Evolutionary conservation across 2,113 vertebrate species (phyloP).

Genomic region (Tauraco erythrolophus): DNA sequence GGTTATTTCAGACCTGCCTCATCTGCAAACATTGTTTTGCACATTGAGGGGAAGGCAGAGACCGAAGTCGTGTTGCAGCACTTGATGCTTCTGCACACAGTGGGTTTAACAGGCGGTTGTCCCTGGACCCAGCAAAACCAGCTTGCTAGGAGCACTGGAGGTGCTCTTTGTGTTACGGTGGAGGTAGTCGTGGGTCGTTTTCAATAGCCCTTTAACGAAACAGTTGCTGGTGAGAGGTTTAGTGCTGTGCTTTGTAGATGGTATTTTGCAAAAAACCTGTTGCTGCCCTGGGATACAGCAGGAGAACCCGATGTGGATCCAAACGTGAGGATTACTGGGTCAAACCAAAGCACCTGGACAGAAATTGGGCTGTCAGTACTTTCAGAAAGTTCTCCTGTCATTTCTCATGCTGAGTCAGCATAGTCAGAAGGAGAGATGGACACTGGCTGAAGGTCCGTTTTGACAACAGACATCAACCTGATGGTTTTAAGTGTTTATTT

Average conservation of each 20-base stretch:
- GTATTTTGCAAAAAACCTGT: neutral
- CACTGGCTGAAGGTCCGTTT: neutral
- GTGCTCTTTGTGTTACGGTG: neutral
- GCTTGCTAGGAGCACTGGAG: accelerated
- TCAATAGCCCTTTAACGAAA: neutral
- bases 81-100: neutral
- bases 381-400: neutral
- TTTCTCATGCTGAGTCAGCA: neutral
- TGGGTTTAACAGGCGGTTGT: neutral
- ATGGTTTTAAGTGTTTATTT: neutral
- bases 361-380: neutral
- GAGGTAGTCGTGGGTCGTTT: neutral
- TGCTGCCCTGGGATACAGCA: accelerated
- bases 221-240: neutral
- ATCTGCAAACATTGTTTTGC: neutral
- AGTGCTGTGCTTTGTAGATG: neutral
- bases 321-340: neutral
- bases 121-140: neutral
- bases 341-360: neutral
- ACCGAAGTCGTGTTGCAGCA: neutral
- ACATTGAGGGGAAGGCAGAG: neutral
- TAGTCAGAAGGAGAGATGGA: neutral
- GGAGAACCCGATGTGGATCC: neutral
- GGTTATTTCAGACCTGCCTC: neutral
- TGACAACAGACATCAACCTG: neutral